Evolutionary conservation across 2,113 vertebrate species (phyloP), one percentile per base, ranked within the genome.

Genomic region (Lasiurus borealis): DNA sequence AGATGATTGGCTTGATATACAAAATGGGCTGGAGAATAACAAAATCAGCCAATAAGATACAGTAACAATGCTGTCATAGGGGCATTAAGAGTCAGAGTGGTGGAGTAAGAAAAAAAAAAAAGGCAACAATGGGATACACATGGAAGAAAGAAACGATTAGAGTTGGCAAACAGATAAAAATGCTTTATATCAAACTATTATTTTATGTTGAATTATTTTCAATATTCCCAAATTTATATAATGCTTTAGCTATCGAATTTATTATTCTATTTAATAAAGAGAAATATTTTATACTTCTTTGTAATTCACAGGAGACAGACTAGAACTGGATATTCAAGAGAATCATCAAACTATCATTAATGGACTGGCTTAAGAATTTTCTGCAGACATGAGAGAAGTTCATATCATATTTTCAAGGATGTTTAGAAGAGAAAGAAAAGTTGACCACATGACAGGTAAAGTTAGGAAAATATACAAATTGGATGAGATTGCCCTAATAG

Each of bases 391-490:
- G 12, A 87, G 12, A n/a, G 10, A 64, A 34, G 9, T 40, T 77
- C 25, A 77, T 50, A 44, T 95, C 77, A 68, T 92, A 90, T 68
- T 87, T 89, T 14, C 25, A 87, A 83, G 23, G 8, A 81, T 66
- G 34, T 86, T 90, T 88, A 90, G 29, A 83, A 89, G 62, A 87
- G 25, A 90, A 75, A 85, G 5, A 85, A 85, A 40, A 87, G 11
- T 50, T 85, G 62, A 80, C 90, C 31, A 94, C 2, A 46, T 14
- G 13, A 76, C 34, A 40, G 7, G 3, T 25, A 80, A 88, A 6
- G 23, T 59, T 76, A 91, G 29, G 34, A 36, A 85, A 93, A 85
- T 44, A 71, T 5, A 76, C 3, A 72, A 87, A 72, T 76, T 34
- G 85, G 27, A 23, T 29, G 3, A 94, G 8, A 85, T n/a, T 52